A percentile compares a stretch with the other conserved stretches of the same genome.
Conservation (phyloP, 37 sponge, comb jelly and placozoan genomes). For the Aplysina aerophoba region DNA sequence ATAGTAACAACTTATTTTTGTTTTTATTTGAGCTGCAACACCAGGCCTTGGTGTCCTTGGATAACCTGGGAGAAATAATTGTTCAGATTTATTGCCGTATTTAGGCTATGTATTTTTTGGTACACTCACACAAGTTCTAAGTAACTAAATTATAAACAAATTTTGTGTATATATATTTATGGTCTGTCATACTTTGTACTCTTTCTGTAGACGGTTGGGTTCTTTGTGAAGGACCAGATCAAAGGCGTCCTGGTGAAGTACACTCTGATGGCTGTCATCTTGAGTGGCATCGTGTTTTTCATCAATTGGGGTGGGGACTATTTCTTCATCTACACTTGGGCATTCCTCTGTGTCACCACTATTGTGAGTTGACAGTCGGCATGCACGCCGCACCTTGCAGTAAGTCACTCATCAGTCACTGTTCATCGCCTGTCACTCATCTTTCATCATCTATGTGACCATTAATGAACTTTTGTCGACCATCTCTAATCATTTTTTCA, state of each 20-base stretch:
- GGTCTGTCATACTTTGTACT: background rate
- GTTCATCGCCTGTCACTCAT: background rate
- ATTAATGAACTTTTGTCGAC: background rate
- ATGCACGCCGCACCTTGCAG: too few species aligned
- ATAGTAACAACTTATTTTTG: too few species aligned
- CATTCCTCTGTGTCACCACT: conserved; percentile 59
- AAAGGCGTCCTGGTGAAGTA: conserved; percentile 65
- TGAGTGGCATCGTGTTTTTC: conserved; percentile 64
- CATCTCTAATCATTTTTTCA: background rate
- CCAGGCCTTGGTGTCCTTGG: too few species aligned
- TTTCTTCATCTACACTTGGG: conserved; percentile 96
- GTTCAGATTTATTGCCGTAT: too few species aligned
- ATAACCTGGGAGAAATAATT: too few species aligned
- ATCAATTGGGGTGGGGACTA: conserved; percentile 92
- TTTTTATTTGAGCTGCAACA: too few species aligned
- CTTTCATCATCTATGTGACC: background rate
- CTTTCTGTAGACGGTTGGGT: conserved; percentile 66
- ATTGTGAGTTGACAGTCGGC: conserved; percentile 48
- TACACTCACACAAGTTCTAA: too few species aligned
- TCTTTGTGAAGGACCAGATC: conserved; percentile 87
- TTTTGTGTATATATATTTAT: conserved; percentile 17
- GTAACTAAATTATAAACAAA: background rate
- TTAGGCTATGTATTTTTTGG: too few species aligned
- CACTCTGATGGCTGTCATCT: conserved; percentile 50
- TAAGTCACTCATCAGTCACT: too few species aligned